Base-by-base conservation (phyloP, 2,797 vertebrate species). In the Brachymystax lenok region DNA sequence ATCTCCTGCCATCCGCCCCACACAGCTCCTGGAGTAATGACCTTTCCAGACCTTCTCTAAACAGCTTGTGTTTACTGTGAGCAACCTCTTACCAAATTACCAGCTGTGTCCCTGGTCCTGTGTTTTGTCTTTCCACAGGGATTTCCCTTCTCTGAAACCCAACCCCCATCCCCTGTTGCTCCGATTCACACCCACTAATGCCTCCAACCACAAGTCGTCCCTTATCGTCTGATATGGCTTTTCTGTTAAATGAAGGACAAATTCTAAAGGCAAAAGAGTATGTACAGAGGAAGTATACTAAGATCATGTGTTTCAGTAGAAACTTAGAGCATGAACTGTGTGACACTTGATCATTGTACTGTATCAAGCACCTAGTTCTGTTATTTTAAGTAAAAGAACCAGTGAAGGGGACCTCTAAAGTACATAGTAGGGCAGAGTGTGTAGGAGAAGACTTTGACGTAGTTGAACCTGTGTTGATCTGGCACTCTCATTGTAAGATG, bases 51-150 rank as follows among this genome's bases (percentile, higher is more conserved):
- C 85, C 87, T 83, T 86, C 84, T 87, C 75, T 87, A 89, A 92
- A 92, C 90, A 88, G 81, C 85, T 82, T 86, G 83, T 94, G 93
- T 94, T 94, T 93, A 94, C 91, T 90, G 90, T 88, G 85, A 90
- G 83, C 83, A 92, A 94, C 92, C 93, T 92, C 88, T 92, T 90
- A 89, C 91, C 91, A 93, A 93, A 93, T 93, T 92, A 93, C 89
- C 94, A 95, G 93, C 94, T 94, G 94, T 83, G 81, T 82, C 86
- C 84, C 85, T 87, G 84, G 86, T 83, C 70, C 85, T 88, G 85
- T 89, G 90, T 93, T 95, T 89, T 91, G 90, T 92, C 90, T 89
- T 89, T 91, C 90, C 87, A 83, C 74, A 63, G 90, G 88, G 92
- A 90, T 80, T 67, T 66, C 63, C 71, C 51, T 46, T 63, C 71